These are phyloP conservation scores for Craniophora ligustri DNA, from an alignment of 2,888 invertebrate genomes.

Conservation along the genomic window DNA sequence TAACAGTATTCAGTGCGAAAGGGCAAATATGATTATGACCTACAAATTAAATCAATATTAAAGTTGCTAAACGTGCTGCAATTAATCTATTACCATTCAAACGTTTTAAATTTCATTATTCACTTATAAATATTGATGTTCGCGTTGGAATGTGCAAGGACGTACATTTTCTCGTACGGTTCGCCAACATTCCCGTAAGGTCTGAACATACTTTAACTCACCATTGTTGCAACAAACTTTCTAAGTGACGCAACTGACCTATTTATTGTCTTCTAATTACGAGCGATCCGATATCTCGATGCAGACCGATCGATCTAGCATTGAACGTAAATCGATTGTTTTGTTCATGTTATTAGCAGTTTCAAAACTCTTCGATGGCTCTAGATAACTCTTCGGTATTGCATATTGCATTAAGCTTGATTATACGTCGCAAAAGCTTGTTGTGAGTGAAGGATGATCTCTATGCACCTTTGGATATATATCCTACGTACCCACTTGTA, in stretches of 20 bases:
- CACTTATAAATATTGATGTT: slow-evolving; percentile 47
- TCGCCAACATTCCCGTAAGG: slow-evolving; percentile 13
- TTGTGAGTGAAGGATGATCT: no score
- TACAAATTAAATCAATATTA: slow-evolving; percentile 42
- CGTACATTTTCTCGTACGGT: slow-evolving; percentile 7
- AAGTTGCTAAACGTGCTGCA: slow-evolving; percentile 18
- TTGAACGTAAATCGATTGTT: slow-evolving; percentile 48
- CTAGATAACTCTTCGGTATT: slow-evolving; percentile 39
- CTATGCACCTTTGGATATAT: neutral
- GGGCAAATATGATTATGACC: slow-evolving; percentile 29
- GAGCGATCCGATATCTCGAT: slow-evolving; percentile 52
- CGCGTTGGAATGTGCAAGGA: slow-evolving; percentile 40
- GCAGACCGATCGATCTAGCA: slow-evolving; percentile 38
- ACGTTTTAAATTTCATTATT: slow-evolving; percentile 39
- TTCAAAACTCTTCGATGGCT: slow-evolving; percentile 43
- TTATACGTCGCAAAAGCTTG: slow-evolving; percentile 12
- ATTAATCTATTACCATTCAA: slow-evolving; percentile 28
- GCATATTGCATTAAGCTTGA: slow-evolving; percentile 22
- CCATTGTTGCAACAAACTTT: slow-evolving; percentile 40
- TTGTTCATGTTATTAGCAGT: slow-evolving; percentile 52
- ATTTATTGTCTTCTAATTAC: slow-evolving; percentile 55
- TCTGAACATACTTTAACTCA: slow-evolving; percentile 6
- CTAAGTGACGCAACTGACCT: slow-evolving; percentile 48
- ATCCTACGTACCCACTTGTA: no score
- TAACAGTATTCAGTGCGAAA: neutral